phyloP scores from a whole-genome alignment of 2,797 vertebrate species.

The Odontamblyopus lacepedii region DNA sequence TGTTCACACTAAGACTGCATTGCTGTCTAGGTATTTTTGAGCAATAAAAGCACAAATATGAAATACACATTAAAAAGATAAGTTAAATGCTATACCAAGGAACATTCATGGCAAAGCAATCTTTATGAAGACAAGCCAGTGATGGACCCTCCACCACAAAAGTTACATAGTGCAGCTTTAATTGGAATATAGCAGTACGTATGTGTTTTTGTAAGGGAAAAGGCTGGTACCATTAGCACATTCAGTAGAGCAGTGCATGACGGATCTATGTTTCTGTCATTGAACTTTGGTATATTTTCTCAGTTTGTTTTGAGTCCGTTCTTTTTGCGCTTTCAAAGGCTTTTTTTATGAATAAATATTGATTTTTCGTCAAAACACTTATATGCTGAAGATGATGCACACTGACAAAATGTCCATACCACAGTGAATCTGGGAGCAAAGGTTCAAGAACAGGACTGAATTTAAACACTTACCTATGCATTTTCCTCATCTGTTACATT shows the following conservation, averaged over 20 bases:
- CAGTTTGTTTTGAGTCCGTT: neutral
- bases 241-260: conserved; percentile 11
- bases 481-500: neutral
- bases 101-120: too few relatives aligned
- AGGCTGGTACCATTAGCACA: neutral
- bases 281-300: neutral
- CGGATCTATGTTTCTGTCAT: neutral
- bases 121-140: too few relatives aligned
- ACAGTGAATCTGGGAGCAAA: neutral
- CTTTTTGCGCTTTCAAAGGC: conserved; percentile 8
- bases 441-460: neutral
- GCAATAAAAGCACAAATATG: too few relatives aligned
- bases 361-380: neutral
- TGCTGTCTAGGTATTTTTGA: too few relatives aligned
- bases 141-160: too few relatives aligned
- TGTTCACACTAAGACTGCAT: too few relatives aligned
- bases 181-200: neutral
- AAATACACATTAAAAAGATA: too few relatives aligned
- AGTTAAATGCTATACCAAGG: too few relatives aligned
- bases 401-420: neutral
- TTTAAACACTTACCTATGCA: neutral
- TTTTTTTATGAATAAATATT: neutral
- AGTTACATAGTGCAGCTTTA: neutral
- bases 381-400: neutral
- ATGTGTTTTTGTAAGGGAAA: neutral